Percentiles rank a stretch among this genome's conserved stretches.
phyloP scores from a whole-genome alignment of 2,797 vertebrate species.

The Sebastes steindachneri region DNA sequence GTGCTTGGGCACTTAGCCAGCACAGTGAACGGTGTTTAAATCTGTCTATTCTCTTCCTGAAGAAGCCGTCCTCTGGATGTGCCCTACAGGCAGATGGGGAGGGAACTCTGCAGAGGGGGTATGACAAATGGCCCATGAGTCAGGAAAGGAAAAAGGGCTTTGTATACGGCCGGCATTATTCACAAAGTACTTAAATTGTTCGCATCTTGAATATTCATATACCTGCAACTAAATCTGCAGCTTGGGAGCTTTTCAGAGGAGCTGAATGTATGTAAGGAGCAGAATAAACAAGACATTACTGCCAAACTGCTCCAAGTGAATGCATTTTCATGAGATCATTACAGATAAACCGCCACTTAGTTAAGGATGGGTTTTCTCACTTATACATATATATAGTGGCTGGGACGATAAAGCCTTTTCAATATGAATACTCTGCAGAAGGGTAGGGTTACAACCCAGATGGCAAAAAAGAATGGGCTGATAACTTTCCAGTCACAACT shows the following conservation, averaged over 20 bases:
- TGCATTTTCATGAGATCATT: conserved; percentile 18
- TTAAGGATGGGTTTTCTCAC: neutral
- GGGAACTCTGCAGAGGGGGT: neutral
- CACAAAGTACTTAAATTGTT: conserved; percentile 21
- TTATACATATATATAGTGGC: neutral
- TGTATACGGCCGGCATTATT: conserved; percentile 33
- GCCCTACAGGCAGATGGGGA: conserved; percentile 33
- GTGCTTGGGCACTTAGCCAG: conserved; percentile 32
- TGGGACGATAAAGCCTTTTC: neutral
- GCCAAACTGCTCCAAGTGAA: neutral
- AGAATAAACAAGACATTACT: conserved; percentile 26
- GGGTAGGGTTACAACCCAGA: neutral
- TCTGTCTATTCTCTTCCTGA: conserved; percentile 44
- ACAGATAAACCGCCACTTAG: neutral
- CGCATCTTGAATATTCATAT: conserved; percentile 59
- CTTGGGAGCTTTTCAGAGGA: conserved; percentile 17
- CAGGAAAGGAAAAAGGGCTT: conserved; percentile 38
- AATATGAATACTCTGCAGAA: neutral
- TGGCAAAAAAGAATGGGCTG: conserved; percentile 16
- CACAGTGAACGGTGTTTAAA: conserved; percentile 46
- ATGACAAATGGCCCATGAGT: conserved; percentile 28
- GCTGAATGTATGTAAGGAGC: conserved; percentile 1
- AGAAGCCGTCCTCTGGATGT: conserved; percentile 20
- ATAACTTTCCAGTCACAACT: conserved; percentile 42
- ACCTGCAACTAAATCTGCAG: conserved; percentile 34